Base-by-base conservation (phyloP, 1,140 invertebrate species). In the Drosophila arizonae region DNA sequence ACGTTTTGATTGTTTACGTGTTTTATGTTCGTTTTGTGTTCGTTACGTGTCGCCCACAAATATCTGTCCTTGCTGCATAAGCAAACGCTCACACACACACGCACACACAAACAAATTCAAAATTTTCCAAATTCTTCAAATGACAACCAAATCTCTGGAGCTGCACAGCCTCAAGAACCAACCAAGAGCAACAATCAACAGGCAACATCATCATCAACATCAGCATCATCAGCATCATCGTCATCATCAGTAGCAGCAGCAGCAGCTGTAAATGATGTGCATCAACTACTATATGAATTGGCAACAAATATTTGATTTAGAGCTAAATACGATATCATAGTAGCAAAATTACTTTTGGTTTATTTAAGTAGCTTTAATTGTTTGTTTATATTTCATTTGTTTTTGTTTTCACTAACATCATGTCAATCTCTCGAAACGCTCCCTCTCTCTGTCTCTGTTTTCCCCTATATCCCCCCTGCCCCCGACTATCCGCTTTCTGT, bases 1-100 rank as follows among this genome's bases (percentile, higher is more conserved):
- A 64, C 57, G 51, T 74, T 77, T 55, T 77, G 50, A 60, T 76
- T 71, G 68, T 72, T 77, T 77, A 54, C 63, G 60, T 60, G 60
- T 64, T 64, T 64, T 69, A 63, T 58, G 57, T 77, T 77, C 56
- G 60, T 66, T 73, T 72, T 61, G 68, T 76, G 58, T 74, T 63
- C 63, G 71, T 77, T 62, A 62, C 63, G 56, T 72, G 64, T 72
- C 45, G 71, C 58, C 63, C 60, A 64, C 41, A 74, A 69, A 41
- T n/a, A 15, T 36, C 24, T 28, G 17, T 10, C 64, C 48, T 36
- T 13, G 24, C 39, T 3, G 48, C 39, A 55, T 13, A n/a, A 24
- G 55, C 10, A 28, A 15, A 21, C 58, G 62, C 30, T 54, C 57
- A 69, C 21, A 39, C 21, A 64, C 61, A 56, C 26, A 43, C 51